Conservation (phyloP, 2,888 invertebrate species). For the Ophion slaviceki region DNA sequence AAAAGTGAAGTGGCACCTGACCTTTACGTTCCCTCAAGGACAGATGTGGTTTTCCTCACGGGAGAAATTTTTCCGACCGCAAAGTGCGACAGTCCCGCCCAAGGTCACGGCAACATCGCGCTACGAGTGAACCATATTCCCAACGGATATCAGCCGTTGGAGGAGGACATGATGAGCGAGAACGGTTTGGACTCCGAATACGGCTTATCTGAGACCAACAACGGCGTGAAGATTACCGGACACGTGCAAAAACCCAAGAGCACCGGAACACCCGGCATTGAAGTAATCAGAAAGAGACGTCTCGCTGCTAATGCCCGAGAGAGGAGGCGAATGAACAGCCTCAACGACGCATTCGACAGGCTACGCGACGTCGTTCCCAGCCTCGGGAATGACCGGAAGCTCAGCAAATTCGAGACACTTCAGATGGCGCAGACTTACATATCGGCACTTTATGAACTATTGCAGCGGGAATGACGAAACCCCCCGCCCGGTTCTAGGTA, state of each 20-base stretch:
- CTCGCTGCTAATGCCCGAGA: conserved; percentile 91
- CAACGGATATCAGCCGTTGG: conserved; percentile 56
- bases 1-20: conserved; percentile 61
- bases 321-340: conserved; percentile 89
- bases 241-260: conserved; percentile 75
- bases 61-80: conserved; percentile 67
- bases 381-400: conserved; percentile 88
- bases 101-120: conserved; percentile 61
- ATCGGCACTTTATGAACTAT: conserved; percentile 87
- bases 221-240: conserved; percentile 54
- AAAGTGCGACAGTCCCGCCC: conserved; percentile 65
- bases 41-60: conserved; percentile 70
- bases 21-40: conserved; percentile 66
- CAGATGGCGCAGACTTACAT: conserved; percentile 93
- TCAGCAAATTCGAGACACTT: conserved; percentile 90
- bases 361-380: conserved; percentile 89
- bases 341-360: conserved; percentile 90
- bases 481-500: conserved; percentile 14
- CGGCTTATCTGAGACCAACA: conserved; percentile 20
- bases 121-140: conserved; percentile 10
- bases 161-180: conserved; percentile 60
- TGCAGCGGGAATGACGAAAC: conserved; percentile 80
- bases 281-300: conserved; percentile 87
- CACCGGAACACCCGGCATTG: conserved; percentile 77
- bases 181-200: conserved; percentile 57